Evolutionary conservation across 2,888 invertebrate genomes (phyloP).

Genomic region (Quadriops clusia): DNA sequence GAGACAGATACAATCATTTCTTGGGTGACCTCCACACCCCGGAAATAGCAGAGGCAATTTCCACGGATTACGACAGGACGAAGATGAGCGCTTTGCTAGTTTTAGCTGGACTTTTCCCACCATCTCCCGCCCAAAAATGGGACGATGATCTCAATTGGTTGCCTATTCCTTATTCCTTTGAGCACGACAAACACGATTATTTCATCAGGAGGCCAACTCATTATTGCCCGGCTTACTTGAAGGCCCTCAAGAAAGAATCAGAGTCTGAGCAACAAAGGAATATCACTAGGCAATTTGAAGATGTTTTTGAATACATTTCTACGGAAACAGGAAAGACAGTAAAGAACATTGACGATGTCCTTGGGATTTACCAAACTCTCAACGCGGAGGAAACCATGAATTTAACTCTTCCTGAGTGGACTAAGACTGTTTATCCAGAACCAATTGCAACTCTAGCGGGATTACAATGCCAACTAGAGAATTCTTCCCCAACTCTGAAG

Average conservation of each 20-base stretch:
- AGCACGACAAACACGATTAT: conserved; percentile 25
- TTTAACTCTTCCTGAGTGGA: conserved; percentile 37
- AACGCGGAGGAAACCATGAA: conserved; percentile 29
- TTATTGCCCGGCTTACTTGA: conserved; percentile 30
- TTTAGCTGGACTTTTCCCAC: conserved; percentile 57
- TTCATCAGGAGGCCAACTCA: conserved; percentile 26
- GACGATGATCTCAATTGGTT: conserved; percentile 42
- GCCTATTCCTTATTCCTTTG: conserved; percentile 42
- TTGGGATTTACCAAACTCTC: conserved; percentile 30
- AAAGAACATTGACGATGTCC: conserved; percentile 22
- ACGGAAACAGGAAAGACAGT: conserved; percentile 24
- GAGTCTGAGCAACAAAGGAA: conserved; percentile 21
- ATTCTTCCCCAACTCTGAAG: conserved; percentile 29
- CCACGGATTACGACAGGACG: conserved; percentile 61
- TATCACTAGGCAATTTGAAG: conserved; percentile 20
- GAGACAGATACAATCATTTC: conserved; percentile 33
- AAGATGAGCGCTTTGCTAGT: conserved; percentile 61
- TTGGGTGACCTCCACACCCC: conserved; percentile 34
- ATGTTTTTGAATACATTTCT: conserved; percentile 23
- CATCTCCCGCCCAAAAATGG: conserved; percentile 39
- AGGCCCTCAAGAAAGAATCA: conserved; percentile 24
- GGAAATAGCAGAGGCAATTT: conserved; percentile 40
- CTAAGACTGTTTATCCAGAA: conserved; percentile 28
- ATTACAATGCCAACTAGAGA: conserved; percentile 35
- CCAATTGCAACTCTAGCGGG: conserved; percentile 29